A percentile compares a stretch with the other conserved stretches of the same genome.
Conservation (phyloP, 1,140 invertebrate species). For the Coenobita brevimanus region DNA sequence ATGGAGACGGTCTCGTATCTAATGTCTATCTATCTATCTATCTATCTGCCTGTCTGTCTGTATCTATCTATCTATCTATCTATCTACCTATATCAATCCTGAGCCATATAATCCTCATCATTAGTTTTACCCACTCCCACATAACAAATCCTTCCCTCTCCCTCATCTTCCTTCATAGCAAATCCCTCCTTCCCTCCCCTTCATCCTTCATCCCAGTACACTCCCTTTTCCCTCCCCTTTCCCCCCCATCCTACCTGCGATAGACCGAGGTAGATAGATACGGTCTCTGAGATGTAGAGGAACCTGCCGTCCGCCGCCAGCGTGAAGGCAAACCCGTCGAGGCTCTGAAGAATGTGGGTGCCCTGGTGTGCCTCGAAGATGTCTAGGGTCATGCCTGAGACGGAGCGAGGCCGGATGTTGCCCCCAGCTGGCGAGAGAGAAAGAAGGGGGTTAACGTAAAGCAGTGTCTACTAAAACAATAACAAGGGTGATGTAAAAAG, state of each 20-base stretch:
- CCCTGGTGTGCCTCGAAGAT: constrained; percentile 93
- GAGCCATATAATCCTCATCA: too few relatives aligned
- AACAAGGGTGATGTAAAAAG: too few relatives aligned
- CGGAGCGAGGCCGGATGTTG: constrained; percentile 49
- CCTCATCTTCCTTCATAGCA: neutral
- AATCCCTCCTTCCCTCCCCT: neutral
- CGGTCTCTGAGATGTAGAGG: constrained; percentile 98
- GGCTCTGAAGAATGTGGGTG: constrained; percentile 96
- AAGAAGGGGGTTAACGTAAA: too few relatives aligned
- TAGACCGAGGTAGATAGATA: constrained; percentile 98
- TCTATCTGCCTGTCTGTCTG: too few relatives aligned
- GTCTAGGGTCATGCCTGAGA: constrained; percentile 66
- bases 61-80: too few relatives aligned
- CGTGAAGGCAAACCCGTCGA: constrained; percentile 97
- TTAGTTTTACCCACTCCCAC: neutral
- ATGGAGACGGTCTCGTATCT: too few relatives aligned
- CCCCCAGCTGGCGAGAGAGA: neutral
- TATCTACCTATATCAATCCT: too few relatives aligned
- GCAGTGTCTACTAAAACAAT: too few relatives aligned
- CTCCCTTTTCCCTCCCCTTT: neutral
- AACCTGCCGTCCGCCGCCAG: constrained; percentile 96
- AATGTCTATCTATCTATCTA: too few relatives aligned
- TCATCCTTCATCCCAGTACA: neutral
- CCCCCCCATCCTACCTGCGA: constrained; percentile 85
- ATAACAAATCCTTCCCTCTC: neutral